phyloP scores from a whole-genome alignment of 2,797 vertebrate species.

The Argya squamiceps region DNA sequence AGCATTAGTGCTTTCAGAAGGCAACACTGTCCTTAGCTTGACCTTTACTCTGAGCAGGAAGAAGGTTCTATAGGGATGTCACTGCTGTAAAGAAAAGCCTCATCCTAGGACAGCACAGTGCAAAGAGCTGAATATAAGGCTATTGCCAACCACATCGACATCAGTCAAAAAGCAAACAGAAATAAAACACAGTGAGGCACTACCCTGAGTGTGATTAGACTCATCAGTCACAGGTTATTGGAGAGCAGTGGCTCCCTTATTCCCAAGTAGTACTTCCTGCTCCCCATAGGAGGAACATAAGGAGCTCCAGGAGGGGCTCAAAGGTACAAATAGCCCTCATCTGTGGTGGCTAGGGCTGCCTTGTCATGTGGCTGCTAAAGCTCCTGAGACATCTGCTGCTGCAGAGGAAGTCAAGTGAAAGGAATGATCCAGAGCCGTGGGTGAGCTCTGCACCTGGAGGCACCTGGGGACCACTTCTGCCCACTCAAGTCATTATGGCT shows the following conservation, averaged over 20 bases:
- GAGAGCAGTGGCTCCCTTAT: neutral
- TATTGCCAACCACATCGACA: neutral
- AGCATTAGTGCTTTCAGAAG: neutral
- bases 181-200: neutral
- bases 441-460: neutral
- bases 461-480: neutral
- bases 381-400: neutral
- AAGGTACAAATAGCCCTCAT: neutral
- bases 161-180: neutral
- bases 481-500: neutral
- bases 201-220: neutral
- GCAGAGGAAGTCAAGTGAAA: neutral
- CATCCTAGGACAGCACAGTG: neutral
- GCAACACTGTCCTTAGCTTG: neutral
- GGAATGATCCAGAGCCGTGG: neutral
- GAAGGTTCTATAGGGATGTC: neutral
- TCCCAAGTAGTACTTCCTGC: neutral
- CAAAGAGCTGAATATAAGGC: neutral
- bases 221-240: neutral
- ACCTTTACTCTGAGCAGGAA: neutral
- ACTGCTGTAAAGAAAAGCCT: neutral
- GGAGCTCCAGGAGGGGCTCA: neutral
- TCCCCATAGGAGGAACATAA: neutral
- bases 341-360: neutral
- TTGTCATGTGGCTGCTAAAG: neutral